Evolutionary conservation across 2,113 vertebrate genomes (phyloP).

Genomic region (Odocoileus hemionus): DNA sequence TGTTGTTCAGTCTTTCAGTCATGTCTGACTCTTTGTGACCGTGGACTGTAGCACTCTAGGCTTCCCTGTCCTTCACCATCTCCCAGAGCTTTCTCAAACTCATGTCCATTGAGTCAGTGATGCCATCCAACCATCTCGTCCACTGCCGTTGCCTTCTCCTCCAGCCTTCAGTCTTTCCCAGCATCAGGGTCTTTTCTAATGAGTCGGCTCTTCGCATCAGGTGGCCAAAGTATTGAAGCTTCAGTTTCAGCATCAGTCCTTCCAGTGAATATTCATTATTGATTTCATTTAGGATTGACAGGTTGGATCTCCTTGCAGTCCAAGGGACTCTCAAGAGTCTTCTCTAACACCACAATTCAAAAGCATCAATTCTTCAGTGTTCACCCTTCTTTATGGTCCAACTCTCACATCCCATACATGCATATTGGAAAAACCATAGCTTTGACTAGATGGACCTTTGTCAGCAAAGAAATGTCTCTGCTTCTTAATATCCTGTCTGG

Average conservation of each 20-base stretch:
- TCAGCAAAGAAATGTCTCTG: neutral
- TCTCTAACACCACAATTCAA: neutral
- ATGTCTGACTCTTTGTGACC: neutral
- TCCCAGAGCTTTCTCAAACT: neutral
- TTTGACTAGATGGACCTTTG: neutral
- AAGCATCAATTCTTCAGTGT: neutral
- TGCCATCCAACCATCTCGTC: neutral
- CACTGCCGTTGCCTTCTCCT: neutral
- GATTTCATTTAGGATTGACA: neutral
- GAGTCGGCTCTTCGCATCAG: neutral
- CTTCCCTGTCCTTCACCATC: neutral
- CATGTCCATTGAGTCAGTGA: neutral
- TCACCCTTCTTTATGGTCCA: neutral
- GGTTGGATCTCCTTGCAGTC: neutral
- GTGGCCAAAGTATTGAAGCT: neutral
- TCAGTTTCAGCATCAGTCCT: neutral
- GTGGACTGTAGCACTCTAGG: rapidly evolving
- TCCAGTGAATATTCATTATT: neutral
- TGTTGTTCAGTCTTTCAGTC: neutral
- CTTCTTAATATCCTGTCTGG: neutral
- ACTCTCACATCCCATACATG: neutral
- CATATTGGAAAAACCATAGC: neutral
- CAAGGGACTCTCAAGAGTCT: neutral
- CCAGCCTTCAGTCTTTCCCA: neutral
- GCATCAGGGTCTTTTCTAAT: neutral